phyloP scores from a whole-genome alignment of 2,888 invertebrate genomes.

The Agrochola lota region DNA sequence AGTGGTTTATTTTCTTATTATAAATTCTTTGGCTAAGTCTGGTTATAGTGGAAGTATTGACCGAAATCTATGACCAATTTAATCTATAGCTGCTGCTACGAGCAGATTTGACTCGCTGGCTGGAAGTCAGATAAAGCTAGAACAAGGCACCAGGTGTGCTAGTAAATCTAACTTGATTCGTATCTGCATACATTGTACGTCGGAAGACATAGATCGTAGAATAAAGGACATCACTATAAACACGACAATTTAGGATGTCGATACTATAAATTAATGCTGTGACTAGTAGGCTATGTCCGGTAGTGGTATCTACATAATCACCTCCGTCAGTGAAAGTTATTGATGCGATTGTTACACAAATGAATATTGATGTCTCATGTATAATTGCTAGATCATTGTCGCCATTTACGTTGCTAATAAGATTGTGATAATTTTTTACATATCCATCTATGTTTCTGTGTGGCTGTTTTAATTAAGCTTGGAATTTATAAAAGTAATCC shows the following conservation, averaged over 20 bases:
- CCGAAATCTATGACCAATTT: not conserved
- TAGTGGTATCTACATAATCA: slow-evolving; percentile 49
- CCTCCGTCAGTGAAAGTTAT: slow-evolving; percentile 19
- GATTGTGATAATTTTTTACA: not conserved
- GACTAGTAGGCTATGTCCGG: slow-evolving; percentile 54
- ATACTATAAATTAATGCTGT: slow-evolving; percentile 53
- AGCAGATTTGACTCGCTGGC: not conserved
- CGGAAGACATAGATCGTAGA: slow-evolving; percentile 54
- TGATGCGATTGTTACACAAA: slow-evolving; percentile 42
- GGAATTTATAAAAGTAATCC: not conserved
- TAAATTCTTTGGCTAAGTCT: not conserved
- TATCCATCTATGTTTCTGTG: not conserved
- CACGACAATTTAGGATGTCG: slow-evolving; percentile 54
- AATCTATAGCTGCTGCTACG: not conserved
- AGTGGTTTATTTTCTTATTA: no score
- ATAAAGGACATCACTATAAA: slow-evolving; percentile 52
- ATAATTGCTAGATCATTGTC: not conserved
- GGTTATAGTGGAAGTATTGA: not conserved
- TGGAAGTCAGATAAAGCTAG: not conserved
- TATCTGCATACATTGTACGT: slow-evolving; percentile 35
- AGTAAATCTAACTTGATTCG: slow-evolving; percentile 28
- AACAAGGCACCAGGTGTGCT: slow-evolving; percentile 18
- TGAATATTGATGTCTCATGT: slow-evolving; percentile 8
- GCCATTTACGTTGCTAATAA: not conserved
- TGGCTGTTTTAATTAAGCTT: not conserved